Evolutionary conservation across 2,797 vertebrate species (phyloP), one percentile per base, ranked within the genome.

Genomic region (Cyclura pinguis): DNA sequence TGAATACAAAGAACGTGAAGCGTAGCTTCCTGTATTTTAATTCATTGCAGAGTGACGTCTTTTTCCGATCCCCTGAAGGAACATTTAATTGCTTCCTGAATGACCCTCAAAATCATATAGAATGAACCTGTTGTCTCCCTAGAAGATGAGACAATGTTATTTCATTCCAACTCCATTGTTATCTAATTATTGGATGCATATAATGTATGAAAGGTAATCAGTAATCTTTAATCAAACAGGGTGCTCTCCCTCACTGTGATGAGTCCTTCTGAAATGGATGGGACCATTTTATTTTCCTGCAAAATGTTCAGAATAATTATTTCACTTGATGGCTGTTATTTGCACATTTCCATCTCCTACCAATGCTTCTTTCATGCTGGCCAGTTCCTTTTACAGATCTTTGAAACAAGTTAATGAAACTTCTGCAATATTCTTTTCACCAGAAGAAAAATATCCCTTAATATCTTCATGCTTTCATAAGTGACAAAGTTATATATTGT

Each of bases 151-250:
- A 96, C 91, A 96, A 96, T 97, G 95, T 96, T 95, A 95, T 96
- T 96, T 97, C 97, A 96, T 96, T 97, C 96, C 95, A 92, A 95
- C 95, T 91, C 96, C 96, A 96, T 96, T 97, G 96, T 97, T 97
- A 97, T 95, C 96, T 97, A 97, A 98, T 98, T 98, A 98, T 97
- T 96, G 92, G 94, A 96, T 97, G 94, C 97, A 96, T 98, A 97
- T 96, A 97, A 97, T 97, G 97, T 97, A 97, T 97, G 97, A 97
- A 95, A 97, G 95, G 95, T 94, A 97, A 96, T 96, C 96, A 96
- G 94, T 97, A 97, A 97, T 96, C 95, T 94, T 97, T 97, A 96
- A 96, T 97, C 96, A 96, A 96, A 97, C 92, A 95, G 93, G 96
- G 93, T 93, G 96, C 97, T 97, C 97, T 95, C 92, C 93, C 93